Evolutionary conservation across 1,140 invertebrate genomes (phyloP), one percentile per base, ranked within the genome.

Genomic region (Yoshiicerus persimilis): DNA sequence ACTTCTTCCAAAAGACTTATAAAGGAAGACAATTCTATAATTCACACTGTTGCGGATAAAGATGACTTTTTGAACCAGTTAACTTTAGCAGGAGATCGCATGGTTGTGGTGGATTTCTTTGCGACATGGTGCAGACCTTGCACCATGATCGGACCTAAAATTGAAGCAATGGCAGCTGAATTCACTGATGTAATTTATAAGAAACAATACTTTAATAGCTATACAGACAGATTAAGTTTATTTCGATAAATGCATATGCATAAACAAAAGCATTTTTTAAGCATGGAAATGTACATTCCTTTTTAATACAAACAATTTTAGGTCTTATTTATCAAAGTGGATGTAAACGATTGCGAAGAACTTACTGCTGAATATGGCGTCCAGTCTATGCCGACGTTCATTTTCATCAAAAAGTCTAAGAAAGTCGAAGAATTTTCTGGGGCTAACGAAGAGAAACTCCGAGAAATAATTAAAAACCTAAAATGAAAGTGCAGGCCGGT

Each of bases 361-460:
- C 93, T 98, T 77, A 96, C 96, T 13, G 93, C 93, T 80, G 94
- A 96, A 87, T 98, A 97, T 92, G 94, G 96, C 90, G 95, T 99
- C 90, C 94, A 94, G 89, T 96, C 96, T 75, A 98, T 99, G 97
- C 97, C 97, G 64, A 98, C 97, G 1, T 98, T 99, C 92, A 92
- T 98, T 27, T 98, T 98, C 92, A 93, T 98, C 89, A 98, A 97
- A 93, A 95, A 95, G 91, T 93, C 94, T 62, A 91, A 94, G 91
- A 94, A 95, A 92, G 93, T 95, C 92, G 91, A 91, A 91, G 90
- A 23, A 84, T 96, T 97, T 92, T 94, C 95, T 88, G 97, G 97
- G n/a, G 96, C 96, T 56, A 97, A 96, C 92, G 93, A 94, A 66
- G 94, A 94, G 11, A 96, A 95, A 92, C 92, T 98, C 20, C 94